Evolutionary conservation across 1,140 invertebrate species (phyloP), one percentile per base, ranked within the genome.

Genomic region (Leptopilina clavipes): DNA sequence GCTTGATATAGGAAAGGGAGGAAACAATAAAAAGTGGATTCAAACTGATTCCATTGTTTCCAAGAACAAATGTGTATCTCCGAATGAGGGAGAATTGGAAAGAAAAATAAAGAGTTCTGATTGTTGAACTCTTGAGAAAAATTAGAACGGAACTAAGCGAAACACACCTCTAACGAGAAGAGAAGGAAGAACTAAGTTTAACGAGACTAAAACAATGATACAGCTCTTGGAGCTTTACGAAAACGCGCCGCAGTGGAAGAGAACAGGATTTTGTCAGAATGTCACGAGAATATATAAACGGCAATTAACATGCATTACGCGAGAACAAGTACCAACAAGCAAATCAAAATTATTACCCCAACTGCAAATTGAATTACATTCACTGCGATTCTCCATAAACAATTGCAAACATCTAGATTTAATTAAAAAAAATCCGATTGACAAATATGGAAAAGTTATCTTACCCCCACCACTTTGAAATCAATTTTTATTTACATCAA

Each of bases 61-160:
- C 1, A 31, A n/a, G 59, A 65, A 65, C 59, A 65, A 65, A 65
- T 12, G 59, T 65, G 59, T 25, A 65, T 9, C 25, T 12, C 3
- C 22, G 59, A 31, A 65, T 65, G 59, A 65, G 25, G 19, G 59
- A 37, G n/a, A 65, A 65, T 65, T 65, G 59, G 59, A 65, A 65
- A 65, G 59, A 65, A 65, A 65, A 65, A 65, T 65, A 65, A 65
- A 65, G 25, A 65, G 59, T 65, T 31, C 22, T 10, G 59, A 65
- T 65, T 65, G 59, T 65, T 65, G 59, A 65, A 65, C 59, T 65
- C 59, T 65, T n/a, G 59, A 65, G 59, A 65, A 65, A 65, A 65
- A 65, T 65, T 65, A 65, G 59, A 65, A 65, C 59, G 59, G 59
- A 65, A 65, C 59, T 65, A 65, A 65, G 59, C 59, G 59, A 31